These are phyloP conservation scores for Acanthornis magna DNA, from an alignment of 2,797 vertebrate genomes.

Conservation along the genomic window DNA sequence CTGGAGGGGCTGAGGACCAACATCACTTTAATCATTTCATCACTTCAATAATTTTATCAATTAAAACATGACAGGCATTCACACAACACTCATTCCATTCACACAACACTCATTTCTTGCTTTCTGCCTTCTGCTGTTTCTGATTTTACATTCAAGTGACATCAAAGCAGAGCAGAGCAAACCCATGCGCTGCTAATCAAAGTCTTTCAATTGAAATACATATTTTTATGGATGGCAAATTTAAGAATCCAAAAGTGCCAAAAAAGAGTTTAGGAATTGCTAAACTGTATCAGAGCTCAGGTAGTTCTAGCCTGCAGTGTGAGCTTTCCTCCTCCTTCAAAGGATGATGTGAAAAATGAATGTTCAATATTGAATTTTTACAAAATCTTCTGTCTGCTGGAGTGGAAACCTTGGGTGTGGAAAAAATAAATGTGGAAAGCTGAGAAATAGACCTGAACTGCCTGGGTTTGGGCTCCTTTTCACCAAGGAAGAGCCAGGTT, in stretches of 20 bases:
- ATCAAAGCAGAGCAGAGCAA: neutral
- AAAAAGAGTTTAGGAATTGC: neutral
- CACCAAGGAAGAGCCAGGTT: neutral
- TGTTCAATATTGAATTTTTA: neutral
- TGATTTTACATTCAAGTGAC: neutral
- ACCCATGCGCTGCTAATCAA: neutral
- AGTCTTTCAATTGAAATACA: neutral
- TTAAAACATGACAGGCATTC: neutral
- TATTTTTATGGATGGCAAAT: neutral
- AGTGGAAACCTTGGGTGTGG: neutral
- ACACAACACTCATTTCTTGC: neutral
- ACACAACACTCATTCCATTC: neutral
- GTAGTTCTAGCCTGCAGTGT: neutral
- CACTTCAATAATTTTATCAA: neutral
- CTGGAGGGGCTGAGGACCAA: neutral
- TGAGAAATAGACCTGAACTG: neutral
- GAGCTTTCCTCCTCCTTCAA: neutral
- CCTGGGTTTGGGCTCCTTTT: neutral
- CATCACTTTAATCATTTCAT: neutral
- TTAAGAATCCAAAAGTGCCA: neutral
- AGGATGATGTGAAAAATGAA: neutral
- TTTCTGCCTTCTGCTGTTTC: neutral
- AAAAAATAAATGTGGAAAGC: neutral
- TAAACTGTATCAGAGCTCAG: neutral
- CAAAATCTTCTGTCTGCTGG: neutral